Conservation (phyloP, 2,797 vertebrate genomes). For the Muscicapa comitata region DNA sequence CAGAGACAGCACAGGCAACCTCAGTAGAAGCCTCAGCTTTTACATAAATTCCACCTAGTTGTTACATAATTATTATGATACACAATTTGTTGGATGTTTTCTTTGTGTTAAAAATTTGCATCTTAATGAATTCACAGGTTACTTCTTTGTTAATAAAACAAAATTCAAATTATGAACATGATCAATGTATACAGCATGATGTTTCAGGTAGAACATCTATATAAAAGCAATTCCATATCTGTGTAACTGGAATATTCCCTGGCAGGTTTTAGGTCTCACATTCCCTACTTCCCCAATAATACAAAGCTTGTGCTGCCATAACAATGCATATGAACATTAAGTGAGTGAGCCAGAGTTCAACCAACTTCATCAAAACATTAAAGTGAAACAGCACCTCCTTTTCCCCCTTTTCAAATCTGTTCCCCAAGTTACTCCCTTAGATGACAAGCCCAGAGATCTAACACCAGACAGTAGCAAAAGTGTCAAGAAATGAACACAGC, state of each 20-base stretch:
- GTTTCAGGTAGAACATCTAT: background rate
- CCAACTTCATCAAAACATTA: background rate
- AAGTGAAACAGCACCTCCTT: constrained; percentile 14
- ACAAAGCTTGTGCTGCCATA: constrained; percentile 1
- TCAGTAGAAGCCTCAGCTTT: constrained; percentile 68
- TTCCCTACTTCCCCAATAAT: background rate
- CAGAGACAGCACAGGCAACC: constrained; percentile 76
- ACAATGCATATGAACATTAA: background rate
- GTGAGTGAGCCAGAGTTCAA: background rate
- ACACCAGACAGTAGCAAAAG: constrained; percentile 48
- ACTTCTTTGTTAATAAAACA: constrained; percentile 14
- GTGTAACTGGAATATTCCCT: constrained; percentile 40
- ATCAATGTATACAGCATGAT: constrained; percentile 15
- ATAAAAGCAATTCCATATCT: constrained; percentile 2
- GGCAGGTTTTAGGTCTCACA: background rate
- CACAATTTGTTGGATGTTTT: background rate
- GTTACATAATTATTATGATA: background rate
- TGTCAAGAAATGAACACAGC: constrained; percentile 60
- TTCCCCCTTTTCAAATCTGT: background rate
- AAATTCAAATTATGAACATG: background rate
- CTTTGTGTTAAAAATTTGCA: background rate
- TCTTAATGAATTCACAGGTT: constrained; percentile 42
- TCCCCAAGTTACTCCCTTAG: constrained; percentile 4
- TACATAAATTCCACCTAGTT: constrained; percentile 61
- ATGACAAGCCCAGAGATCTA: constrained; percentile 44